Conservation (phyloP, 1,140 invertebrate species). For the Tribolium madens region DNA sequence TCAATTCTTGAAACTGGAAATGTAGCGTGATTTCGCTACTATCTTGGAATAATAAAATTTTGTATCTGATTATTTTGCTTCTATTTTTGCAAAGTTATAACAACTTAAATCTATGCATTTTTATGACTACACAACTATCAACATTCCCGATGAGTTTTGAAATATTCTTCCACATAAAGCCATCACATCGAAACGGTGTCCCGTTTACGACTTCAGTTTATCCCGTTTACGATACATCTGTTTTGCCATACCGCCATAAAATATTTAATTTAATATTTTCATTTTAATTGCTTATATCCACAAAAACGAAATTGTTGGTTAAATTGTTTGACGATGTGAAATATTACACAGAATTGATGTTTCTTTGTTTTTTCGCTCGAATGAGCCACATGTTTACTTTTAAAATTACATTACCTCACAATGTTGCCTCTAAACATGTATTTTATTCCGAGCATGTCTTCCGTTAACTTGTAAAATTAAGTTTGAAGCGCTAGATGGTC, state of each 20-base stretch:
- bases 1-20: too few species aligned
- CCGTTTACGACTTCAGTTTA: too few species aligned
- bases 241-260: background rate
- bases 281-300: background rate
- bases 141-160: too few species aligned
- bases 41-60: too few species aligned
- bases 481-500: background rate
- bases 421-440: background rate
- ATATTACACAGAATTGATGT: conserved; percentile 6
- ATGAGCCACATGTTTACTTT: conserved; percentile 3
- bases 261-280: background rate
- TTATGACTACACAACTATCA: too few species aligned
- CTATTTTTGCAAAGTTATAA: too few species aligned
- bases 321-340: conserved; percentile 5
- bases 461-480: conserved; percentile 9
- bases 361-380: conserved; percentile 29
- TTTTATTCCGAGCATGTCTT: conserved; percentile 4
- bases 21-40: too few species aligned
- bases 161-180: too few species aligned
- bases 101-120: too few species aligned
- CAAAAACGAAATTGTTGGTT: background rate
- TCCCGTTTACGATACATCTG: too few species aligned
- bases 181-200: too few species aligned
- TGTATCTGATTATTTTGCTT: too few species aligned
- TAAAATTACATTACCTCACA: conserved; percentile 11